Evolutionary conservation across 2,113 vertebrate species (phyloP).

Genomic region (Progne subis): DNA sequence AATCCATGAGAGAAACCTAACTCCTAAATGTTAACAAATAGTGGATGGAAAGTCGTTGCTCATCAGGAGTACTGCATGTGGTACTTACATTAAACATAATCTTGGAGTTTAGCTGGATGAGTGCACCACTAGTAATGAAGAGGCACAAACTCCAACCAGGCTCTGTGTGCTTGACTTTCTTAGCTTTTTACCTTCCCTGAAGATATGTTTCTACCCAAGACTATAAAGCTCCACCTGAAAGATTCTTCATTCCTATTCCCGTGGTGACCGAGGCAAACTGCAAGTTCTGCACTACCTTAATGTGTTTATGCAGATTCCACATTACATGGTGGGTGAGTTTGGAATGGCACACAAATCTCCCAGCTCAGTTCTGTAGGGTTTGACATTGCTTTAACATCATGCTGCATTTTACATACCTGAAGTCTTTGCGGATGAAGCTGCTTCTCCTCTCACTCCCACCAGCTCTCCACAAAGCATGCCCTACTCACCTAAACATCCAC

Average conservation of each 20-base stretch:
- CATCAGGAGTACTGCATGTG: neutral
- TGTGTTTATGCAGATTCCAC: neutral
- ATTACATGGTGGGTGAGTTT: neutral
- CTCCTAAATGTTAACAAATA: neutral
- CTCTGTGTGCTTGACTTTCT: neutral
- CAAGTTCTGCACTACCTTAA: neutral
- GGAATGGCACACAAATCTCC: neutral
- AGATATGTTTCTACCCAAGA: neutral
- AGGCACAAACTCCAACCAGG: neutral
- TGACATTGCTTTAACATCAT: neutral
- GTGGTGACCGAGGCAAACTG: neutral
- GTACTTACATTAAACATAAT: neutral
- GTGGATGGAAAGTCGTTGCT: neutral
- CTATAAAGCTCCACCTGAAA: neutral
- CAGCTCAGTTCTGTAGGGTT: neutral
- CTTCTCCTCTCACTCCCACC: neutral
- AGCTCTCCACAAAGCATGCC: neutral
- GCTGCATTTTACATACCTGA: neutral
- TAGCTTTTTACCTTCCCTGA: neutral
- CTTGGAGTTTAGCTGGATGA: neutral
- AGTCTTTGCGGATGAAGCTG: neutral
- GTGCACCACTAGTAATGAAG: neutral
- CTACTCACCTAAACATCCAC: neutral
- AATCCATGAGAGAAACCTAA: neutral
- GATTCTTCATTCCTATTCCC: neutral